phyloP scores from a whole-genome alignment of 92 coral and sea anemone genomes.

The Zoanthus sociatus region DNA sequence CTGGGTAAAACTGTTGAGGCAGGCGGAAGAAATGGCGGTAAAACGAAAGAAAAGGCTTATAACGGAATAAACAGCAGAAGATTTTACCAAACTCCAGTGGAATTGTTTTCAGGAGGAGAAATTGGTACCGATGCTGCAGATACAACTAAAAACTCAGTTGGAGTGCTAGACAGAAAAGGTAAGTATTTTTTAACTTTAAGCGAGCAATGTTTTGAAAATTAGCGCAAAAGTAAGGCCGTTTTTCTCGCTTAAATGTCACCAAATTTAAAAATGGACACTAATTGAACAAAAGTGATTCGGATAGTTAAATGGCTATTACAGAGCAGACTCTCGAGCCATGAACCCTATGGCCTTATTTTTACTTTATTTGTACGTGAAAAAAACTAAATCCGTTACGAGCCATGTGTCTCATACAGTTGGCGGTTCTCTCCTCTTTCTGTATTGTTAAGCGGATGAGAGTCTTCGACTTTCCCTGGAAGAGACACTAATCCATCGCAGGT shows the following conservation, averaged over 20 bases:
- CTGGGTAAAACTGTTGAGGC: slow-evolving; percentile 78
- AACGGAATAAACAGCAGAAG: slow-evolving; percentile 70
- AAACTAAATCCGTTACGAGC: neutral
- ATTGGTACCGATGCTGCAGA: slow-evolving; percentile 75
- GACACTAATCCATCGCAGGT: neutral
- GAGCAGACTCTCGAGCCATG: too few relatives aligned
- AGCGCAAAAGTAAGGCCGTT: neutral
- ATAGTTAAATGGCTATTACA: too few relatives aligned
- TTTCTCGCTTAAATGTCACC: too few relatives aligned
- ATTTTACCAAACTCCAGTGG: slow-evolving; percentile 73
- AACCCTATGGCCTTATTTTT: too few relatives aligned
- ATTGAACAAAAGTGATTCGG: too few relatives aligned
- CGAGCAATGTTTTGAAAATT: neutral
- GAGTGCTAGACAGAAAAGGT: slow-evolving; percentile 72
- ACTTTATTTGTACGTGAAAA: too few relatives aligned
- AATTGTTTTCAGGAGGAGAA: slow-evolving; percentile 71
- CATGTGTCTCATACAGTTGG: too few relatives aligned
- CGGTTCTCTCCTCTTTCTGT: too few relatives aligned
- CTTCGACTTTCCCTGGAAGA: neutral
- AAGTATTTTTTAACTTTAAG: neutral
- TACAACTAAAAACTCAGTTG: slow-evolving; percentile 73
- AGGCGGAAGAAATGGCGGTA: slow-evolving; percentile 76
- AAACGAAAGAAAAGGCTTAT: slow-evolving; percentile 67
- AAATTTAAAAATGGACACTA: too few relatives aligned
- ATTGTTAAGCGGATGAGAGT: too few relatives aligned